Evolutionary conservation across 2,797 vertebrate species (phyloP).

Genomic region (Xenops minutus): DNA sequence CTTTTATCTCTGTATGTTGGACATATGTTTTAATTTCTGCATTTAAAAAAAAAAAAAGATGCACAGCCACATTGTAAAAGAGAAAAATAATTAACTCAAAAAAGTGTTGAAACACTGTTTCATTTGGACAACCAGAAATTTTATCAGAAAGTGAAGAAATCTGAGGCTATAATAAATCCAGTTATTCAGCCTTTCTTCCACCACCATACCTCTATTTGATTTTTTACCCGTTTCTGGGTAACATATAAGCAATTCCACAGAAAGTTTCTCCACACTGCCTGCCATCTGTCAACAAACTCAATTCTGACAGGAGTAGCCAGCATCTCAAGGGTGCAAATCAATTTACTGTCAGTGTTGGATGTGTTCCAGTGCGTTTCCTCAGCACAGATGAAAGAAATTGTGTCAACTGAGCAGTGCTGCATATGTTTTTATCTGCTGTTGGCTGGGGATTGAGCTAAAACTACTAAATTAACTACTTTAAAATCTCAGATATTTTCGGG

Average conservation of each 20-base stretch:
- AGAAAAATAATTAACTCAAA: not conserved
- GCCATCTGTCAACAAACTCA: constrained; percentile 68
- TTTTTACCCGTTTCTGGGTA: constrained; percentile 29
- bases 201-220: not conserved
- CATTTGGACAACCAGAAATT: not conserved
- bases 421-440: constrained; percentile 64
- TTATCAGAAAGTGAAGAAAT: not conserved
- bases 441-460: constrained; percentile 33
- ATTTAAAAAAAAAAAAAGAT: not conserved
- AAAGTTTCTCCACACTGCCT: constrained; percentile 59
- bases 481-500: constrained; percentile 9
- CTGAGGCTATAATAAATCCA: not conserved
- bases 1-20: not conserved
- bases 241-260: constrained; percentile 39
- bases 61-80: not conserved
- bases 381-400: constrained; percentile 63
- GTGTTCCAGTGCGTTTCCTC: constrained; percentile 65
- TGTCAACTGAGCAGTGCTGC: constrained; percentile 58
- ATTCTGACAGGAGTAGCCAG: constrained; percentile 69
- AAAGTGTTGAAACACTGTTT: not conserved
- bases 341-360: constrained; percentile 69
- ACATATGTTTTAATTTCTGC: not conserved
- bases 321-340: constrained; percentile 72
- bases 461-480: constrained; percentile 31
- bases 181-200: not conserved